phyloP scores from a whole-genome alignment of 2,797 vertebrate genomes.

The Hemitrygon akajei region DNA sequence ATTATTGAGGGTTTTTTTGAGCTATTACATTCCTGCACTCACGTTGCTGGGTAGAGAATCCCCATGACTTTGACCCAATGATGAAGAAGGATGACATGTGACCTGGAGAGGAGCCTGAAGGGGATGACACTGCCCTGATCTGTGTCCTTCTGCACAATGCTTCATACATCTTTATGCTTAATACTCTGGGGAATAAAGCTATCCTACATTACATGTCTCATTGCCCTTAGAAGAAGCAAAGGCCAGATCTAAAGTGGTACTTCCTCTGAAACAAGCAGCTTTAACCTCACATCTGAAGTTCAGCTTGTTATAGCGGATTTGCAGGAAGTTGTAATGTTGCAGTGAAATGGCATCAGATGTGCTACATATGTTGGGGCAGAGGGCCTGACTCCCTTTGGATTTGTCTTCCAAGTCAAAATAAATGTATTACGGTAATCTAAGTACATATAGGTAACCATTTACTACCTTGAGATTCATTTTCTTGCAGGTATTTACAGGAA shows the following conservation, averaged over 20 bases:
- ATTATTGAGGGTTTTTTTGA: background rate
- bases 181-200: background rate
- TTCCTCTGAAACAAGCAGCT: background rate
- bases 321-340: too few species aligned
- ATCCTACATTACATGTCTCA: background rate
- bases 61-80: background rate
- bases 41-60: background rate
- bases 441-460: too few species aligned
- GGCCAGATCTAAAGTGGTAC: background rate
- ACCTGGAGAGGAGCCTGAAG: background rate
- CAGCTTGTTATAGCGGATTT: background rate
- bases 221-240: background rate
- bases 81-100: background rate
- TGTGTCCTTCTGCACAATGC: background rate
- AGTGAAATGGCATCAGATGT: background rate
- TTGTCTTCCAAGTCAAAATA: too few species aligned
- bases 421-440: too few species aligned
- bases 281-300: background rate
- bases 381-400: background rate
- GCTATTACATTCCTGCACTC: background rate
- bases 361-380: background rate
- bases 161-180: background rate
- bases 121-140: background rate
- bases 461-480: too few species aligned
- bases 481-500: too few species aligned